Conservation (phyloP, 2,797 vertebrate genomes). For the Odontamblyopus rebecca region DNA sequence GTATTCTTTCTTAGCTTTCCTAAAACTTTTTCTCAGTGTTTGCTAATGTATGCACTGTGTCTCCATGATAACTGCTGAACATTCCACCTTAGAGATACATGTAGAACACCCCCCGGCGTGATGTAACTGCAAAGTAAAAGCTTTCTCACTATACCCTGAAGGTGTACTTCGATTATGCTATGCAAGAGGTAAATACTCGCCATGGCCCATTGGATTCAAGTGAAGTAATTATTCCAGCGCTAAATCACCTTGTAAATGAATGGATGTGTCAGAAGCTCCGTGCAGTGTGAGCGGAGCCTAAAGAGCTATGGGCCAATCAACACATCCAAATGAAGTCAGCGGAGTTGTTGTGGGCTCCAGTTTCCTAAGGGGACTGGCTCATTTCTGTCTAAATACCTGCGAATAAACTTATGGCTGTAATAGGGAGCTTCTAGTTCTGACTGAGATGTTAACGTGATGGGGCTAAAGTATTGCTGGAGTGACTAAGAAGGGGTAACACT, state of each 20-base stretch:
- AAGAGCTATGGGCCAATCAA: background rate
- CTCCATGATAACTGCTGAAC: too few species aligned
- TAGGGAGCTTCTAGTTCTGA: background rate
- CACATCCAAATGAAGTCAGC: background rate
- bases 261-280: background rate
- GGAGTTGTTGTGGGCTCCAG: slow-evolving; percentile 1
- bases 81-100: too few species aligned
- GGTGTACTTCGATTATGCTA: background rate
- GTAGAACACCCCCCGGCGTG: too few species aligned
- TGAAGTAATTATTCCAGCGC: background rate
- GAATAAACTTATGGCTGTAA: background rate
- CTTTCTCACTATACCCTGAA: background rate
- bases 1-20: too few species aligned
- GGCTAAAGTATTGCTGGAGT: too few species aligned
- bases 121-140: background rate
- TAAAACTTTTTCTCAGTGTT: too few species aligned
- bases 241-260: slow-evolving; percentile 7
- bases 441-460: background rate
- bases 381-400: background rate
- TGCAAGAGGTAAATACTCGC: background rate
- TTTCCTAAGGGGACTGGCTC: slow-evolving; percentile 3
- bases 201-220: background rate
- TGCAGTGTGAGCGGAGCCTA: background rate
- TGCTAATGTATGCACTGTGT: too few species aligned
- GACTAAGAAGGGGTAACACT: too few species aligned